These are phyloP conservation scores for Thalassoma bifasciatum DNA, from an alignment of 2,113 vertebrate genomes.

Conservation along the genomic window DNA sequence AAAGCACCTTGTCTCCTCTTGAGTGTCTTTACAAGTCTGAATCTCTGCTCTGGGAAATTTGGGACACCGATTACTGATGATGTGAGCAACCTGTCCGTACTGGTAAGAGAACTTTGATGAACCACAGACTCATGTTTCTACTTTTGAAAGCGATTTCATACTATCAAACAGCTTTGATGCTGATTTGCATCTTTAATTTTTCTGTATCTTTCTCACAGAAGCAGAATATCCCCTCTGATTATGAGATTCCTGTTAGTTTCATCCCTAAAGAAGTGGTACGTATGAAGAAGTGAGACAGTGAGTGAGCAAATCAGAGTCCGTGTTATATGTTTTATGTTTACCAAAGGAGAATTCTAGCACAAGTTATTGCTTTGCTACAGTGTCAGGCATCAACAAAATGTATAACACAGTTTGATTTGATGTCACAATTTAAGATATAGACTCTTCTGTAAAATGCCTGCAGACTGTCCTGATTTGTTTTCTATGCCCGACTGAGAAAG, in stretches of 20 bases:
- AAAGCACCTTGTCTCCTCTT: constrained; percentile 78
- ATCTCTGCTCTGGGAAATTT: constrained; percentile 76
- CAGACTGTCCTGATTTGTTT: too few species aligned
- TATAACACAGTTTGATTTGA: too few species aligned
- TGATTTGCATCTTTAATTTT: neutral
- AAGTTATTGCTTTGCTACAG: too few species aligned
- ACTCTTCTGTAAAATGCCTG: too few species aligned
- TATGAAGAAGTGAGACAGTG: constrained; percentile 2
- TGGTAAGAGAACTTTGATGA: constrained; percentile 63
- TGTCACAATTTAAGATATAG: too few species aligned
- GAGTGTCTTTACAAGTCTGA: constrained; percentile 73
- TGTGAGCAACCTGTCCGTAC: constrained; percentile 76
- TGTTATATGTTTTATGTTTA: too few species aligned
- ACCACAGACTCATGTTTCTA: neutral
- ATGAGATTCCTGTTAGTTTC: constrained; percentile 76
- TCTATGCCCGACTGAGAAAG: too few species aligned
- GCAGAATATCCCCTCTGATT: constrained; percentile 80
- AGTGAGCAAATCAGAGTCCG: too few species aligned
- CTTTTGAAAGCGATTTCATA: neutral
- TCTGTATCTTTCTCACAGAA: constrained; percentile 45
- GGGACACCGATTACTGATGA: constrained; percentile 77
- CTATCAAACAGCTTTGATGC: too few species aligned
- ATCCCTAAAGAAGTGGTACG: constrained; percentile 79
- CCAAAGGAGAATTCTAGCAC: too few species aligned
- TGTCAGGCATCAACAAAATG: too few species aligned